Evolutionary conservation across 2,888 invertebrate genomes (phyloP).

Genomic region (Dasysyrphus albostriatus): DNA sequence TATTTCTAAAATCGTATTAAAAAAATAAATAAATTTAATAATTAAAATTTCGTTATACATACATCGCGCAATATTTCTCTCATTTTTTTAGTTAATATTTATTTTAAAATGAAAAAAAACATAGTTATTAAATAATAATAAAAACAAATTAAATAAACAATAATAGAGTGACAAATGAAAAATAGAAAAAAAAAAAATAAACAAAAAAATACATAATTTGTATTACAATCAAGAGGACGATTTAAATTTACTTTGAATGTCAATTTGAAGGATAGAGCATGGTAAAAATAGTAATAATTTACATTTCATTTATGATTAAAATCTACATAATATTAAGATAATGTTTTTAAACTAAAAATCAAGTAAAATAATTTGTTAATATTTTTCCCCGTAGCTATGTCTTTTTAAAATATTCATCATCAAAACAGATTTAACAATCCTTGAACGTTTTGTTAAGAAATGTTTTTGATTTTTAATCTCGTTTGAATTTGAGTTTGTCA

Average conservation of each 20-base stretch:
- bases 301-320: conserved; percentile 8
- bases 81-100: conserved; percentile 54
- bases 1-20: conserved; percentile 26
- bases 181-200: neutral
- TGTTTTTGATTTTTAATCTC: neutral
- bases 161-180: neutral
- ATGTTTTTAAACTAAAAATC: neutral
- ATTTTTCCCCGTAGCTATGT: neutral
- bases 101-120: conserved; percentile 38
- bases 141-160: neutral
- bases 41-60: conserved; percentile 27
- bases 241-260: conserved; percentile 4
- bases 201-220: neutral
- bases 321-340: neutral
- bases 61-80: conserved; percentile 63
- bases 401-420: neutral
- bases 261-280: neutral
- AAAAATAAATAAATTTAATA: conserved; percentile 8
- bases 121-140: neutral
- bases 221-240: conserved; percentile 2
- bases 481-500: neutral
- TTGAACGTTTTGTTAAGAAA: neutral
- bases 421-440: neutral
- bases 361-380: neutral
- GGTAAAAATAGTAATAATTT: neutral